Evolutionary conservation across 2,888 invertebrate species (phyloP), one percentile per base, ranked within the genome.

Genomic region (Hipparchia sbordonii): DNA sequence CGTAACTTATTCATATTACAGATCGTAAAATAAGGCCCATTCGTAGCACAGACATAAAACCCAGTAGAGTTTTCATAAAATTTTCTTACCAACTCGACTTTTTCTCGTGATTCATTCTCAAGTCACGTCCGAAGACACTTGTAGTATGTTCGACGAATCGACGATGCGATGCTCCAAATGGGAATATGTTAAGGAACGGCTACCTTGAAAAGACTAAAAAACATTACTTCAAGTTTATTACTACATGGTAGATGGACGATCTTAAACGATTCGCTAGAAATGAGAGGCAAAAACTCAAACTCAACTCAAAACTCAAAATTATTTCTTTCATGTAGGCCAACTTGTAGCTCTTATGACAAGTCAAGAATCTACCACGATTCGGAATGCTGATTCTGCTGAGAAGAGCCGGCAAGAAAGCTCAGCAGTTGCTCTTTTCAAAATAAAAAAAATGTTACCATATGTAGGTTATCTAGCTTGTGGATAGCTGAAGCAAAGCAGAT

Each of bases 91-190:
- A 69, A 68, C 60, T 65, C 59, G 9, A 46, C 9, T 67, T 62
- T 66, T 60, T 48, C 45, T 45, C 65, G 70, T 72, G 79, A 85
- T 88, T 85, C 79, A 83, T 78, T 86, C 85, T 76, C 91, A 77
- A 79, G 80, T 87, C 92, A 92, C 92, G 92, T 91, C 82, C 77
- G 77, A 72, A 85, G 88, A 89, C 90, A 89, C 89, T 91, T 88
- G 88, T 88, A 90, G 85, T 84, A 85, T 88, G 89, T 89, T 88
- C 89, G 84, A 89, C 91, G 91, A 91, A 92, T 92, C 90, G 89
- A 86, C 85, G 85, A 84, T 85, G 86, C 86, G 85, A 84, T 85
- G 86, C 86, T 85, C 86, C 85, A 87, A 86, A 87, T 87, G 85
- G 84, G 89, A 90, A 91, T 91, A 90, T 88, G 83, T 89, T 89